Percentiles rank a stretch among this genome's conserved stretches.
phyloP scores from a whole-genome alignment of 2,797 vertebrate genomes.

The Coregonus suidteri region DNA sequence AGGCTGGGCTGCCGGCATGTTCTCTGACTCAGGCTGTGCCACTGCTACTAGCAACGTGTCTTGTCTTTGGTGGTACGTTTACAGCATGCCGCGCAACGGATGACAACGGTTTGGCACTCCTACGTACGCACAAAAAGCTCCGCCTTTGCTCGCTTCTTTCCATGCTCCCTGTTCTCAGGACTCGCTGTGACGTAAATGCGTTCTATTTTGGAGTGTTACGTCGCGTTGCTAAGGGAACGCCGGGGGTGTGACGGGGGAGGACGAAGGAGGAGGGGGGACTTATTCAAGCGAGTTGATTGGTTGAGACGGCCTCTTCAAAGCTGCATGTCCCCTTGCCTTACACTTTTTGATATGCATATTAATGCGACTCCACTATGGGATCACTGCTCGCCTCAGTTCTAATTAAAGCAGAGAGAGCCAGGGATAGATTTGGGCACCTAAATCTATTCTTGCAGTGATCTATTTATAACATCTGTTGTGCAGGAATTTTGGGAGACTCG shows the following conservation, averaged over 20 bases:
- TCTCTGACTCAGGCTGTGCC: not conserved
- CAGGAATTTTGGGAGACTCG: not conserved
- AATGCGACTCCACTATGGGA: constrained; percentile 36
- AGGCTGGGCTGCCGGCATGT: not conserved
- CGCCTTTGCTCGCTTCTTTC: constrained; percentile 62
- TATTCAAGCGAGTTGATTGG: constrained; percentile 62
- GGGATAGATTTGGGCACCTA: constrained; percentile 23
- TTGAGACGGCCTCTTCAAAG: constrained; percentile 34
- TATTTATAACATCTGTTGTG: constrained; percentile 15
- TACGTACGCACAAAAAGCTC: constrained; percentile 72
- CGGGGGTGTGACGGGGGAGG: constrained; percentile 73
- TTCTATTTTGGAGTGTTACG: constrained; percentile 96
- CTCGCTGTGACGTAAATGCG: constrained; percentile 81
- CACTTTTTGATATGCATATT: constrained; percentile 57
- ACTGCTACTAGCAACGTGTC: constrained; percentile 51
- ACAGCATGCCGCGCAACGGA: constrained; percentile 74
- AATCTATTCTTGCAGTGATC: constrained; percentile 25
- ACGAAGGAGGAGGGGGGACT: constrained; percentile 58
- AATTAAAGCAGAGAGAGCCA: constrained; percentile 36
- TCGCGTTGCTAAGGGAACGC: constrained; percentile 87
- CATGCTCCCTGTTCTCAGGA: constrained; percentile 60
- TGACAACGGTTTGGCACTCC: constrained; percentile 81
- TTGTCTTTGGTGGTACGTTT: constrained; percentile 44
- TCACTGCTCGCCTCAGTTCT: constrained; percentile 22
- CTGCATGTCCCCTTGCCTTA: constrained; percentile 40